Evolutionary conservation across 2,113 vertebrate species (phyloP).

Genomic region (Brienomyrus brachyistius): DNA sequence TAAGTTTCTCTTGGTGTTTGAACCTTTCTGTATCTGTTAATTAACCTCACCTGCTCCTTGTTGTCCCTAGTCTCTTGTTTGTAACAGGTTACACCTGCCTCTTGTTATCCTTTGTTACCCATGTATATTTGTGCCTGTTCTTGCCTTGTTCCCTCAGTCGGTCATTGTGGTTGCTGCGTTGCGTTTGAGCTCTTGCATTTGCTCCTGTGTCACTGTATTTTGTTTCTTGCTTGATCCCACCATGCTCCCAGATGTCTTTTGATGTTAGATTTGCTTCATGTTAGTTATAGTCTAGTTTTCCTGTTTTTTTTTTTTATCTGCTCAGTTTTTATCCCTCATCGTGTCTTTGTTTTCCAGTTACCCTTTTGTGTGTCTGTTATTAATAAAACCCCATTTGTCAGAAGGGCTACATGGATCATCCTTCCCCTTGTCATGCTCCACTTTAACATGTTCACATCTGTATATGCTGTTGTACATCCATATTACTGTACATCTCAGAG

Average conservation of each 20-base stretch:
- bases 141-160: no score
- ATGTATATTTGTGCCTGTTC: no score
- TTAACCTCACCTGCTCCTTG: no score
- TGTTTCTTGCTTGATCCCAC: neutral
- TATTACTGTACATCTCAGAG: neutral
- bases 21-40: no score
- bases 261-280: neutral
- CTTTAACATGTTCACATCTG: neutral
- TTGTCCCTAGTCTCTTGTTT: no score
- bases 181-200: neutral
- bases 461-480: neutral
- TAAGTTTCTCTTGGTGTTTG: no score
- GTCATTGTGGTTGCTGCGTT: neutral
- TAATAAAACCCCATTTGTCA: neutral
- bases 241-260: neutral
- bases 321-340: no score
- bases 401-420: neutral
- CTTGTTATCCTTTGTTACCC: no score
- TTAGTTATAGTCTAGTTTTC: neutral
- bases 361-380: no score
- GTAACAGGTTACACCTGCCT: no score
- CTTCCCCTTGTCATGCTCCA: neutral
- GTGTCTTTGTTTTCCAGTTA: no score
- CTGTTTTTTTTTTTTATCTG: no score
- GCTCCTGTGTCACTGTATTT: neutral